phyloP scores from a whole-genome alignment of 2,888 invertebrate genomes.

The Clusia tigrina region DNA sequence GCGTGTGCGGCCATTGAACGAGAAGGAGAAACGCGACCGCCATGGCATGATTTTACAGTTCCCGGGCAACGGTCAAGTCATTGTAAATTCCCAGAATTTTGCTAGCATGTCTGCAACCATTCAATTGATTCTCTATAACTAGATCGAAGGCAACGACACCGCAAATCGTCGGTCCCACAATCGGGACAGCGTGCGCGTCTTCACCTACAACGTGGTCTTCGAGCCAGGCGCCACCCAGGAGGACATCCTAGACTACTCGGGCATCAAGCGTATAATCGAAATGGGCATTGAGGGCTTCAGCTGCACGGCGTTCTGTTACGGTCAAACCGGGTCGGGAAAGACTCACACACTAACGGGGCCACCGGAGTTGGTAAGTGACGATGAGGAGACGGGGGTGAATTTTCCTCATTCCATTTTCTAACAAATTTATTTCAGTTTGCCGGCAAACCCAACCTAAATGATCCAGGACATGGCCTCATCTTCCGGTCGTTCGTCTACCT shows the following conservation, averaged over 20 bases:
- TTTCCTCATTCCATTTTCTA: neutral
- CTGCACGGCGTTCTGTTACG: constrained; percentile 94
- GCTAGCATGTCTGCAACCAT: neutral
- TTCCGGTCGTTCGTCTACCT: constrained; percentile 91
- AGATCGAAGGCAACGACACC: constrained; percentile 67
- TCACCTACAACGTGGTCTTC: constrained; percentile 92
- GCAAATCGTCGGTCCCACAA: constrained; percentile 69
- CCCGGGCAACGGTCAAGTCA: constrained; percentile 89
- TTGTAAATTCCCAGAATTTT: constrained; percentile 53
- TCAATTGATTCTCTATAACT: constrained; percentile 4
- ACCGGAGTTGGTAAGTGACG: constrained; percentile 74
- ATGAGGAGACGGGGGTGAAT: neutral
- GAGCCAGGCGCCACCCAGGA: constrained; percentile 85
- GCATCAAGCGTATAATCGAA: constrained; percentile 87
- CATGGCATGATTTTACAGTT: constrained; percentile 80
- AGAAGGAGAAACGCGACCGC: constrained; percentile 75
- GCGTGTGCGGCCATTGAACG: constrained; percentile 81
- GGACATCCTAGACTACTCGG: constrained; percentile 89
- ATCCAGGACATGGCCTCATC: constrained; percentile 84
- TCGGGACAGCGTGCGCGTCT: constrained; percentile 77
- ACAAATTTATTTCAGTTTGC: constrained; percentile 68
- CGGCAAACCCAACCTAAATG: constrained; percentile 71
- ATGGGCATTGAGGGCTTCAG: constrained; percentile 95
- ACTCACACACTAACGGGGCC: constrained; percentile 95
- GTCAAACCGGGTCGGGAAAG: constrained; percentile 96